A percentile compares a stretch with the other conserved stretches of the same genome.
Evolutionary conservation across 2,113 vertebrate species (phyloP).

Genomic region (Macaca nemestrina): DNA sequence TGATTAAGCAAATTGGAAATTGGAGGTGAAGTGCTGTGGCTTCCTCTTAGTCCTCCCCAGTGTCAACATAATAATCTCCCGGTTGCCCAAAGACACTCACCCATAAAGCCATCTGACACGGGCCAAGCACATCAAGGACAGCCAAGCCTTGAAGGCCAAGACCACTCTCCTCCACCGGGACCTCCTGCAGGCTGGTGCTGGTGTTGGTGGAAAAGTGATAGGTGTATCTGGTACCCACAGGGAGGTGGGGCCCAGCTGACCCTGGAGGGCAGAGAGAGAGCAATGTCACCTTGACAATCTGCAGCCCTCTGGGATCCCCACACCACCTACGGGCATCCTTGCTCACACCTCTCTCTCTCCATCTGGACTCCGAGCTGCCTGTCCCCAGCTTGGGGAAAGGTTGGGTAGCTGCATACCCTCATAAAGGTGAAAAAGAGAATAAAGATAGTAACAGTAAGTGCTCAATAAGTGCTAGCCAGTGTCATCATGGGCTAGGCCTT

Average conservation of each 20-base stretch:
- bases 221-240: conserved; percentile 83
- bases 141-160: conserved; percentile 88
- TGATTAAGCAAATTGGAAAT: not conserved
- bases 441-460: not conserved
- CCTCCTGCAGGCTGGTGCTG: conserved; percentile 83
- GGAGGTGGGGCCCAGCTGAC: conserved; percentile 69
- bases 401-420: not conserved
- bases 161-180: conserved; percentile 80
- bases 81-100: conserved; percentile 77
- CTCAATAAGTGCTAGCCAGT: not conserved
- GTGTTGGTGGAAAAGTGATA: conserved; percentile 87
- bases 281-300: not conserved
- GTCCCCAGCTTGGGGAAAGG: not conserved
- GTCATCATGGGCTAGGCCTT: accelerated
- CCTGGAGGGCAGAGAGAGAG: conserved; percentile 57
- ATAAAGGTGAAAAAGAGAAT: not conserved
- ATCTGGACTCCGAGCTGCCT: not conserved
- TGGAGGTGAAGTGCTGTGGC: not conserved
- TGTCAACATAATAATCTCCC: accelerated
- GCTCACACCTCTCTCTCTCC: too few relatives aligned
- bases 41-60: not conserved
- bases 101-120: conserved; percentile 88
- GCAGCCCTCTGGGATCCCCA: not conserved
- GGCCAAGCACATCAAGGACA: conserved; percentile 85
- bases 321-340: not conserved